phyloP scores from a whole-genome alignment of 2,797 vertebrate species.

The Tapirus indicus region DNA sequence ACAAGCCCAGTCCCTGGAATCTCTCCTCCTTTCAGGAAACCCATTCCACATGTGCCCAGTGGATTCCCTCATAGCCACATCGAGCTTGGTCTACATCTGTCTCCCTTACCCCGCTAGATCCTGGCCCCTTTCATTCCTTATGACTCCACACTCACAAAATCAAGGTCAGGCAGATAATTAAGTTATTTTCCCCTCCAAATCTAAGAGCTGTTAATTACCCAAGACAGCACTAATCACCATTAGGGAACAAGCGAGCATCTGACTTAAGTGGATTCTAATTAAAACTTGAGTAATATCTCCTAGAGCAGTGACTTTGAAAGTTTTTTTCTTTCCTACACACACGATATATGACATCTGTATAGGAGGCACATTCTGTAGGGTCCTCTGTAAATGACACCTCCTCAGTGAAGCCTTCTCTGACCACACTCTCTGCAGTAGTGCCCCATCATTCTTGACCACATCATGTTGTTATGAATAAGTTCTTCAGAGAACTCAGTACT shows the following conservation, averaged over 20 bases:
- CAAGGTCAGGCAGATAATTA: conserved; percentile 75
- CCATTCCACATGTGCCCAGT: neutral
- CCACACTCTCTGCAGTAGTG: neutral
- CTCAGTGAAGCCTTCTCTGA: neutral
- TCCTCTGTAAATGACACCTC: neutral
- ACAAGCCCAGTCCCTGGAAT: neutral
- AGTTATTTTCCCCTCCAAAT: conserved; percentile 59
- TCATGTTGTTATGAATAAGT: neutral
- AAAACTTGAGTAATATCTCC: conserved; percentile 70
- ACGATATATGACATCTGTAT: neutral
- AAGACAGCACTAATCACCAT: conserved; percentile 71
- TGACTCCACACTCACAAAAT: conserved; percentile 12
- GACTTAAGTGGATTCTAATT: conserved; percentile 74
- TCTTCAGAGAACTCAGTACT: neutral
- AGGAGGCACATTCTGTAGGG: neutral
- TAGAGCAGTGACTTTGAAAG: conserved; percentile 70
- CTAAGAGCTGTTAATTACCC: conserved; percentile 72
- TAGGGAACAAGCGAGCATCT: conserved; percentile 65
- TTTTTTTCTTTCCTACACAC: neutral
- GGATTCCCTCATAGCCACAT: neutral
- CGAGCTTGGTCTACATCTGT: neutral
- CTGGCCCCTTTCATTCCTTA: conserved; percentile 5
- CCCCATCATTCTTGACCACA: neutral
- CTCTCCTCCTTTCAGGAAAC: neutral
- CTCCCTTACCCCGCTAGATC: neutral